phyloP scores from a whole-genome alignment of 2,888 invertebrate genomes.

The Apodemia hepburni region DNA sequence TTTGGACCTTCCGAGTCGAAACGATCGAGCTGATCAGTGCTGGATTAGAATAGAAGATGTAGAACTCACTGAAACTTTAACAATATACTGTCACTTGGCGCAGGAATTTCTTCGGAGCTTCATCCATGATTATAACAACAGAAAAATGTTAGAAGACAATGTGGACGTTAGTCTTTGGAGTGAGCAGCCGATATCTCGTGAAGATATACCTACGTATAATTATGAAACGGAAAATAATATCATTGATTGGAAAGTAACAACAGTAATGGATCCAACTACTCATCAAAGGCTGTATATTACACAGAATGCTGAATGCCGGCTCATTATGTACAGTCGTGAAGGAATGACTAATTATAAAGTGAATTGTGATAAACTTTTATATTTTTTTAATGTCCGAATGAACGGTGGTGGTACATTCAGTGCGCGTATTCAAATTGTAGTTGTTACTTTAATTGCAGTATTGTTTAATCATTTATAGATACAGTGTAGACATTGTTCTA shows the following conservation, averaged over 20 bases:
- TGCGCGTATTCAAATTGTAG: not conserved
- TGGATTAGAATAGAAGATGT: constrained; percentile 66
- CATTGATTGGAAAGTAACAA: constrained; percentile 58
- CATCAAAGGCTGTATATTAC: constrained; percentile 59
- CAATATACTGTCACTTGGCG: constrained; percentile 55
- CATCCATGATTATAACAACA: constrained; percentile 61
- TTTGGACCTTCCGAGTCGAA: constrained; percentile 59
- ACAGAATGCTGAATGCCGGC: constrained; percentile 54
- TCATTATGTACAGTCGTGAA: constrained; percentile 66
- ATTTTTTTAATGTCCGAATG: constrained; percentile 55
- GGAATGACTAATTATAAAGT: constrained; percentile 59
- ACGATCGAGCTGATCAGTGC: constrained; percentile 66
- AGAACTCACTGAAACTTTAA: constrained; percentile 58
- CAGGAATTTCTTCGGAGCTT: constrained; percentile 53
- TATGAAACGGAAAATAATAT: constrained; percentile 40
- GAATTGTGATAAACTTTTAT: constrained; percentile 58
- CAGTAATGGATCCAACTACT: constrained; percentile 57
- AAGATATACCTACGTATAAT: constrained; percentile 38
- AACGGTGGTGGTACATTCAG: constrained; percentile 36
- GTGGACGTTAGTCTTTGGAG: constrained; percentile 62
- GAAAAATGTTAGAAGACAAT: constrained; percentile 60
- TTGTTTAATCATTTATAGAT: constrained; percentile 16
- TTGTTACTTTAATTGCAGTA: constrained; percentile 14
- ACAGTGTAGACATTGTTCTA: not conserved
- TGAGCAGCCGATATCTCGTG: constrained; percentile 47